These are phyloP conservation scores for Dinoponera quadriceps DNA, from an alignment of 1,140 invertebrate species.

Conservation along the genomic window DNA sequence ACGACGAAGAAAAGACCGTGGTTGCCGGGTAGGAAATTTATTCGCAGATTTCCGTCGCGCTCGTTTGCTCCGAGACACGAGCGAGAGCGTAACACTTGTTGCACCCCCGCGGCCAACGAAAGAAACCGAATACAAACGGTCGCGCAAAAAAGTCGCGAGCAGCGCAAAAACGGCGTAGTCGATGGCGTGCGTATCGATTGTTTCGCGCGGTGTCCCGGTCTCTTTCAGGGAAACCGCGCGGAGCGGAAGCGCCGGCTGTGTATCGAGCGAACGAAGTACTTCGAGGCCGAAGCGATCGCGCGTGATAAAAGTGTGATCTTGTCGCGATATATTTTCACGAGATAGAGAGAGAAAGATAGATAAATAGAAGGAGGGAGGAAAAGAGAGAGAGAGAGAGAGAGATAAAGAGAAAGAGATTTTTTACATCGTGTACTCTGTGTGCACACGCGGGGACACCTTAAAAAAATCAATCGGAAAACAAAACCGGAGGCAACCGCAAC, in stretches of 20 bases:
- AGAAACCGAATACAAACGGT: constrained; percentile 51
- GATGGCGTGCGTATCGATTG: constrained; percentile 23
- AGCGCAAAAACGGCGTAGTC: not conserved
- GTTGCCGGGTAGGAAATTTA: constrained; percentile 50
- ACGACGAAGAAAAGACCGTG: not conserved
- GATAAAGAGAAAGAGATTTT: too few species aligned
- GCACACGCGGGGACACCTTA: too few species aligned
- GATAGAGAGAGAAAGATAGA: too few species aligned
- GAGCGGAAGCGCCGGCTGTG: not conserved
- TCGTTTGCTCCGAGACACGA: constrained; percentile 76
- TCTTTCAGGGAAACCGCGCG: not conserved
- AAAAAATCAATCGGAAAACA: too few species aligned
- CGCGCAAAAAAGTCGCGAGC: too few species aligned
- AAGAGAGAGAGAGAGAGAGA: too few species aligned
- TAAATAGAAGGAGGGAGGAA: too few species aligned
- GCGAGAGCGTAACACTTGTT: constrained; percentile 79
- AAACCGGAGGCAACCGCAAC: too few species aligned
- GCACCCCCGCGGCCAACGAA: constrained; percentile 67
- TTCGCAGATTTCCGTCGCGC: constrained; percentile 52
- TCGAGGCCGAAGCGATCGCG: too few species aligned
- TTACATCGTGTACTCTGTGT: too few species aligned
- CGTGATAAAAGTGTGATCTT: too few species aligned
- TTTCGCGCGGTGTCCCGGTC: not conserved
- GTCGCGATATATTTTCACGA: too few species aligned
- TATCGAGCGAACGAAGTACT: not conserved